These are phyloP conservation scores for Zaprionus gabonicus DNA, from an alignment of 1,140 invertebrate genomes.

Conservation along the genomic window DNA sequence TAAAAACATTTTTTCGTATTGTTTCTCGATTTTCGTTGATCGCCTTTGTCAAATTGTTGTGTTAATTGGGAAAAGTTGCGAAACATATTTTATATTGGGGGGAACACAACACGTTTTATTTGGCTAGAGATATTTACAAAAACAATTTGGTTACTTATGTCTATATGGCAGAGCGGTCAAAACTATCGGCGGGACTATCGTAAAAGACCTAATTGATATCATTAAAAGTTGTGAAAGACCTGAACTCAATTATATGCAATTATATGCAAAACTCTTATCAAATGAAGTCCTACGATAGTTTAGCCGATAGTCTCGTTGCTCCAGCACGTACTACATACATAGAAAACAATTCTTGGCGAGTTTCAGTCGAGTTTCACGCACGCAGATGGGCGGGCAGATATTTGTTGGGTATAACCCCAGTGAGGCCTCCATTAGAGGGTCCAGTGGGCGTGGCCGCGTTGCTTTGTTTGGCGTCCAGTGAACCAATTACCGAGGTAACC, in stretches of 20 bases:
- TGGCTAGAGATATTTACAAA: conserved; percentile 26
- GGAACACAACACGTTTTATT: conserved; percentile 47
- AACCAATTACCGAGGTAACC: conserved; percentile 77
- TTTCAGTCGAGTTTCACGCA: conserved; percentile 28
- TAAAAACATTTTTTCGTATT: conserved; percentile 25
- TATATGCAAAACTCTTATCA: conserved; percentile 7
- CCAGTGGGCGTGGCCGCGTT: background rate
- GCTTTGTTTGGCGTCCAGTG: conserved; percentile 56
- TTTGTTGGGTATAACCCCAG: conserved; percentile 45
- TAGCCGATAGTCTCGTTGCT: background rate
- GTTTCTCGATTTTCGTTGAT: conserved; percentile 8
- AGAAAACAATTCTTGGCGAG: background rate
- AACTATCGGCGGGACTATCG: background rate
- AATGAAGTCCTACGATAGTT: background rate
- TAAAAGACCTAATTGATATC: background rate
- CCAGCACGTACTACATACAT: background rate
- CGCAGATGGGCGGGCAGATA: conserved; percentile 69
- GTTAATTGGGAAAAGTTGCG: conserved; percentile 41
- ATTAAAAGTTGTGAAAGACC: background rate
- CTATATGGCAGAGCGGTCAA: conserved; percentile 11
- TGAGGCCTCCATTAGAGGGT: conserved; percentile 7
- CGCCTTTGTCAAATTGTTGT: conserved; percentile 54
- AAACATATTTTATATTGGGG: conserved; percentile 1
- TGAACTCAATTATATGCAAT: too few species aligned
- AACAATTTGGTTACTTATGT: conserved; percentile 39